Base-by-base conservation (phyloP, 2,113 vertebrate species). In the Scolopax mira region DNA sequence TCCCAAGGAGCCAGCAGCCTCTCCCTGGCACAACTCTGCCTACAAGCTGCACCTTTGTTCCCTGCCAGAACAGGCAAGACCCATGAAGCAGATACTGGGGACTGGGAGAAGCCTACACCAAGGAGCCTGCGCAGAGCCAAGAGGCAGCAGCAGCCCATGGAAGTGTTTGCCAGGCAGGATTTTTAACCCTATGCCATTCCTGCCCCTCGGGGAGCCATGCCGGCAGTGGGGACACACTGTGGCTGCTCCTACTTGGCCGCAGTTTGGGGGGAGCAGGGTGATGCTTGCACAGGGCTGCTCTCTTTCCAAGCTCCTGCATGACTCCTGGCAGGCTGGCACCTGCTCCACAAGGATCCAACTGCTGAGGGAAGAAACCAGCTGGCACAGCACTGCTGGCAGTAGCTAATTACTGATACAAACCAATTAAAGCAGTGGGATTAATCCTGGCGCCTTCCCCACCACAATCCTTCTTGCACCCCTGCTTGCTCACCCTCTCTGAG, bases 171-270 rank as follows among this genome's bases (percentile, higher is more conserved):
- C 2, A 4, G n/a, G 44, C 33, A 41, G 37, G 60, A 77, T n/a
- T 88, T 78, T 37, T 69, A 73, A 46, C 33, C 30, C 31, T 14
- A 22, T 5, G 5, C 27, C 25, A 25, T 18, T 70, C 37, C 35
- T 62, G 48, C 70, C 41, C 61, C 25, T 3, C 1, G 0, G 33
- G 9, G 18, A 46, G 39, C 52, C 7, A 28, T 25, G 79, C 39
- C 1, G 1, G 58, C 66, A 39, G 65, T 0, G 1, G 25, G 55
- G 31, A 8, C 19, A 64, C 0, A 1, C 44, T 12, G 11, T 1
- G 1, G 31, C 48, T 37, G 19, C 54, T 7, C 33, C 54, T 16
- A 5, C 1, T 42, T 22, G 62, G 41, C 13, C 1, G 6, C 6
- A 8, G 62, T 31, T 31, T 31, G 41, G 0, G 2, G n/a, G 42